A percentile compares a stretch with the other conserved stretches of the same genome.
phyloP scores from a whole-genome alignment of 2,888 invertebrate genomes.

The Ornithoptera priamus region DNA sequence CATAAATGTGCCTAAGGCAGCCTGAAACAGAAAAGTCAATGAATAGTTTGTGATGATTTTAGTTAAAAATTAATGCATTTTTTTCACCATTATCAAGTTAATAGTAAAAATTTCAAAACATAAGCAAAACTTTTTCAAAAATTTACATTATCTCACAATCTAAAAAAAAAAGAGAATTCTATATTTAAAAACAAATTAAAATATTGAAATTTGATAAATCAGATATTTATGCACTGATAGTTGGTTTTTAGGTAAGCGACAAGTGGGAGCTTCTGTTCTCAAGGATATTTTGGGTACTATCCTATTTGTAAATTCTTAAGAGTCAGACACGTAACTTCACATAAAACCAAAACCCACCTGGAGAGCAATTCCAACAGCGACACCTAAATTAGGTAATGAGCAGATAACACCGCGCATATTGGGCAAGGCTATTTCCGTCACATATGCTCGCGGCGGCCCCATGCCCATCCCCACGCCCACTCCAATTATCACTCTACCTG shows the following conservation, averaged over 20 bases:
- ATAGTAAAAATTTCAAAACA: too few species aligned
- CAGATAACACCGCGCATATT: constrained; percentile 84
- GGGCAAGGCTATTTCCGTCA: constrained; percentile 83
- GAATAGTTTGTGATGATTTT: not conserved
- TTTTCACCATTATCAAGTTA: too few species aligned
- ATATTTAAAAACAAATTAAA: too few species aligned
- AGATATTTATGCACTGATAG: too few species aligned
- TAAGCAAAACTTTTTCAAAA: too few species aligned
- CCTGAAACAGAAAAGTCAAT: constrained; percentile 42
- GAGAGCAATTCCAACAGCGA: constrained; percentile 63
- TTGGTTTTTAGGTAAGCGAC: too few species aligned
- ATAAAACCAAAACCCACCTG: constrained; percentile 5
- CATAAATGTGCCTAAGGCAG: constrained; percentile 44
- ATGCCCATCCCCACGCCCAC: constrained; percentile 83
- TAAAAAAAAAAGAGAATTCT: too few species aligned
- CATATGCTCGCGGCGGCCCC: constrained; percentile 80
- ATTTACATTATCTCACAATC: too few species aligned
- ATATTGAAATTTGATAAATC: too few species aligned
- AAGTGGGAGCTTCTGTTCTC: too few species aligned
- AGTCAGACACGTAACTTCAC: not conserved
- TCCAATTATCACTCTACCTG: constrained; percentile 81
- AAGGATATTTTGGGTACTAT: too few species aligned
- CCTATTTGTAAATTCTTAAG: not conserved
- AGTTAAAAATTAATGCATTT: too few species aligned
- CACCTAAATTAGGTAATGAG: constrained; percentile 81